Conservation (phyloP, 1,140 invertebrate genomes). For the Drosophila obscura region DNA sequence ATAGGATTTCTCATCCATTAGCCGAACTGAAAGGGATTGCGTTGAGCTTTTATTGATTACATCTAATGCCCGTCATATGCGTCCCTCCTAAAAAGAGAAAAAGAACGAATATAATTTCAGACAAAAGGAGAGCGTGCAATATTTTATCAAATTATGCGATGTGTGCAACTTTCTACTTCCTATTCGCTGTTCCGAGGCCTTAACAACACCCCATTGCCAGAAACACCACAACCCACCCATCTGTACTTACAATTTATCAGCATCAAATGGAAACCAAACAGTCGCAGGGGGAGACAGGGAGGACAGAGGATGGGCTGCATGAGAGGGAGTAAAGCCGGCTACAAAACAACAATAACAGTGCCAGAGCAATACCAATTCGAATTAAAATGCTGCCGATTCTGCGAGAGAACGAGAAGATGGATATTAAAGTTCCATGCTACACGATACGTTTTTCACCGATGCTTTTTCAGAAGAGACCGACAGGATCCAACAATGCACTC, state of each 20-base stretch:
- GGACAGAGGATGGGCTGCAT: constrained; percentile 10
- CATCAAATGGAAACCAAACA: constrained; percentile 81
- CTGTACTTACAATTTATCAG: constrained; percentile 79
- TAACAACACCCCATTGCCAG: constrained; percentile 54
- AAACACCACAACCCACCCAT: constrained; percentile 32
- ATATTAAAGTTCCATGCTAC: too few species aligned
- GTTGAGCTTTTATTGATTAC: constrained; percentile 66
- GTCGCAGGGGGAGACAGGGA: constrained; percentile 5
- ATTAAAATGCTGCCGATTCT: constrained; percentile 69
- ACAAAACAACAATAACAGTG: constrained; percentile 72
- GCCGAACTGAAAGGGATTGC: constrained; percentile 47
- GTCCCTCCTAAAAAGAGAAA: constrained; percentile 17
- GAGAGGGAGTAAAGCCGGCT: constrained; percentile 33
- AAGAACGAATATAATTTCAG: constrained; percentile 52
- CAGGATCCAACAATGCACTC: too few species aligned
- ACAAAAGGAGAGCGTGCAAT: constrained; percentile 71
- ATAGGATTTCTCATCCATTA: constrained; percentile 62
- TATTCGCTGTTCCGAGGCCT: constrained; percentile 41
- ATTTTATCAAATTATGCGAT: constrained; percentile 80
- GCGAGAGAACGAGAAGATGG: too few species aligned
- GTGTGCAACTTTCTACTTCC: constrained; percentile 70
- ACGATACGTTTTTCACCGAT: too few species aligned
- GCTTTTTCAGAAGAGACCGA: too few species aligned
- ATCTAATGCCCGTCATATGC: constrained; percentile 73
- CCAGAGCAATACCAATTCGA: constrained; percentile 75